Conservation (phyloP, 2,888 invertebrate species). For the Phytoseiulus persimilis region DNA sequence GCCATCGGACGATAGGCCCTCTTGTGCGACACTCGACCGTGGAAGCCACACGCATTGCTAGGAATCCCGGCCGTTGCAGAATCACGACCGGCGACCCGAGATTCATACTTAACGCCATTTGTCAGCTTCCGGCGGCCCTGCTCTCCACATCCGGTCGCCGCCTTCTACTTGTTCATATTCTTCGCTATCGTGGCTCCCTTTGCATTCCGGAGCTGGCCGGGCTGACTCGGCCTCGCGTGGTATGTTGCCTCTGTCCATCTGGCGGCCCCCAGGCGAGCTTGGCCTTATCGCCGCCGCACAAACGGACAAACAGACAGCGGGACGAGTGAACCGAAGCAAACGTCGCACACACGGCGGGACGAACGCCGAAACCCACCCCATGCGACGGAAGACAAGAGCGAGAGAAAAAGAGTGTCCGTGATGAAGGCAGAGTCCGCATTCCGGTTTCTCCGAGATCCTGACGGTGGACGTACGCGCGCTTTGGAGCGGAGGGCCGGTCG, state of each 20-base stretch:
- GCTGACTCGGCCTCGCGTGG: background rate
- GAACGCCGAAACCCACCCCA: too few relatives aligned
- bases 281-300: too few relatives aligned
- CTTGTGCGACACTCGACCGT: too few relatives aligned
- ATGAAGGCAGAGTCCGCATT: background rate
- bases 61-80: background rate
- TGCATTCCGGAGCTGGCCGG: background rate
- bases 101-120: conserved; percentile 5
- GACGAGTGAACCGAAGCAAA: background rate
- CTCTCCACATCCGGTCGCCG: background rate
- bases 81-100: background rate
- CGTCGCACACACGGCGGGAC: background rate
- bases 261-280: background rate
- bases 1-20: background rate
- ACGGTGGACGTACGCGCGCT: background rate
- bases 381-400: background rate
- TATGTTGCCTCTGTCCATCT: background rate
- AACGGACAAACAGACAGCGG: background rate
- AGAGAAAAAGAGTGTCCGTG: background rate
- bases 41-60: background rate
- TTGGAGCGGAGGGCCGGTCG: background rate
- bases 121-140: background rate
- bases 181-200: background rate
- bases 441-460: background rate
- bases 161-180: background rate